Evolutionary conservation across 2,113 vertebrate species (phyloP), one percentile per base, ranked within the genome.

Genomic region (Haliaeetus leucogaster): DNA sequence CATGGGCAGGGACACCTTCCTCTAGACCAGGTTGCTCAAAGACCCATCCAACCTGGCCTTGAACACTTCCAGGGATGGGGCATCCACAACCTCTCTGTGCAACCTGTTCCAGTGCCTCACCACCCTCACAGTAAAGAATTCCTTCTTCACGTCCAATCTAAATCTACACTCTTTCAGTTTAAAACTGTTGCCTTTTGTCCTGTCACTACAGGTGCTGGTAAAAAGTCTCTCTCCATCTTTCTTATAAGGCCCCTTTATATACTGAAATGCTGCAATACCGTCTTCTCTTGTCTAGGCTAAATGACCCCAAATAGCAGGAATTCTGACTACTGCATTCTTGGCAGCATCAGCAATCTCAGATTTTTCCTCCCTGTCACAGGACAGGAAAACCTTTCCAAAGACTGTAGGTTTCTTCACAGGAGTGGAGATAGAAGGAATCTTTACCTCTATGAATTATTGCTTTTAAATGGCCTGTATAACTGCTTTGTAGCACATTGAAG

Each of bases 191-290:
- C 1, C 14, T 20, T 14, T 32, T 29, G 36, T 50, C 13, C 25
- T 56, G 29, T 11, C 52, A 3, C 1, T 1, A 16, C 67, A 80
- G 50, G 10, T 23, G 13, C 45, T 55, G 40, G 7, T 23, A 4
- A 19, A 53, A 53, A 34, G 5, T 9, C 8, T 14, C 10, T 48
- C 27, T 40, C 4, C 16, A 5, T 13, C 34, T 71, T 42, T 67
- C 19, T 52, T 15, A 4, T 1, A 50, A 78, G 18, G 50, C 32
- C 19, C 36, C 6, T 50, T n/a, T 3, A 10, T 1, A 0, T 1
- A 22, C 6, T 32, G 32, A 67, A 22, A 42, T 18, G 10, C 50
- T 5, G 3, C 26, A 53, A 34, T 29, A 71, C 70, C 7, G 21
- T 67, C 50, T 78, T 72, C 27, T 67, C 18, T 82, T 50, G 30